A percentile compares a stretch with the other conserved stretches of the same genome.
Evolutionary conservation across 2,113 vertebrate species (phyloP).

Genomic region (Climacteris rufus): DNA sequence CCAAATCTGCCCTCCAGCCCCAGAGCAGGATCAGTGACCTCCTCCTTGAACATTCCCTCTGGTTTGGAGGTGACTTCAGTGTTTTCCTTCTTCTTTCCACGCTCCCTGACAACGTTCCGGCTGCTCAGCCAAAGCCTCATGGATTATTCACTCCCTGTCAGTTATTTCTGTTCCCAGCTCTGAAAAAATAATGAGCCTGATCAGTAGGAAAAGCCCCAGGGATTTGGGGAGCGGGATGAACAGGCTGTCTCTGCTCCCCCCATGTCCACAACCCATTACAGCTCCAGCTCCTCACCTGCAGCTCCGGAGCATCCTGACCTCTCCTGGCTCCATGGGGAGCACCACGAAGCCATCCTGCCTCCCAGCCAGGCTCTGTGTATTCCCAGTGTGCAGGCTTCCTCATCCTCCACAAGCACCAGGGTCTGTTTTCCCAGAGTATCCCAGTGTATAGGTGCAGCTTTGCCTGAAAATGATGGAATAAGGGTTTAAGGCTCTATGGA

Average conservation of each 20-base stretch:
- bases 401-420: rapidly evolving
- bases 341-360: rapidly evolving
- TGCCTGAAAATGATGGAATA: background rate
- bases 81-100: background rate
- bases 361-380: background rate
- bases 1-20: background rate
- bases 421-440: background rate
- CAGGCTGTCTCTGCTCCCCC: background rate
- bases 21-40: background rate
- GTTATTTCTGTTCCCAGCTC: constrained; percentile 30
- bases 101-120: rapidly evolving
- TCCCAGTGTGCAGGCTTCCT: background rate
- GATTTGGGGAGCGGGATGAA: background rate
- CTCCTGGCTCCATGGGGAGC: background rate
- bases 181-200: constrained; percentile 41
- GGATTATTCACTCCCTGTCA: constrained; percentile 45
- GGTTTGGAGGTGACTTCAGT: rapidly evolving
- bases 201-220: background rate
- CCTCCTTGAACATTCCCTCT: background rate
- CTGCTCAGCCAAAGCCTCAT: constrained; percentile 35
- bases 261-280: rapidly evolving
- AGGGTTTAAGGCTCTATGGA: background rate
- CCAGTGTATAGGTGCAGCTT: background rate
- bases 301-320: background rate
- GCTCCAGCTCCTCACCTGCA: background rate